These are phyloP conservation scores for Pissodes strobi DNA, from an alignment of 1,140 invertebrate species.

Conservation along the genomic window DNA sequence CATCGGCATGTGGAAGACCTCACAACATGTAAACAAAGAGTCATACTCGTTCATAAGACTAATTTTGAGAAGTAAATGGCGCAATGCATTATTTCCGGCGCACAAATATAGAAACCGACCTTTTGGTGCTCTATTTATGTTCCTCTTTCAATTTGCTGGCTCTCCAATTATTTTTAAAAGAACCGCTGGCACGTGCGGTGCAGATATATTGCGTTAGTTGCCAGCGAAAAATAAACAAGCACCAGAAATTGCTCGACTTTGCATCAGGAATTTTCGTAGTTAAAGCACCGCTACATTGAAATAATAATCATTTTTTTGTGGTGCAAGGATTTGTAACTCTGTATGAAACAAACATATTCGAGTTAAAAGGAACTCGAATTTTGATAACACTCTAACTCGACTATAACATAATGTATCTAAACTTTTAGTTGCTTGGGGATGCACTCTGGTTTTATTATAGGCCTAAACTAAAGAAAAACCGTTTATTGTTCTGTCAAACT, in stretches of 20 bases:
- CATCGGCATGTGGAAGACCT: slow-evolving; percentile 8
- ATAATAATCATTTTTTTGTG: no score
- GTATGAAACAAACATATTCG: no score
- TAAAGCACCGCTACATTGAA: no score
- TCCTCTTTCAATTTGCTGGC: background rate
- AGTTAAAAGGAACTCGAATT: no score
- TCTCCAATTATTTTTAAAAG: slow-evolving; percentile 4
- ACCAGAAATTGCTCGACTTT: background rate
- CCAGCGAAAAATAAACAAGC: background rate
- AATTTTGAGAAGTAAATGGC: slow-evolving; percentile 10
- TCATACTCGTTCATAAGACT: background rate
- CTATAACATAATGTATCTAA: no score
- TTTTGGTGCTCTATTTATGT: background rate
- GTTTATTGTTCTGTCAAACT: no score
- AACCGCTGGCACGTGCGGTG: background rate
- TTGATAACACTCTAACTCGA: no score
- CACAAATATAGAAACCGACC: slow-evolving; percentile 17
- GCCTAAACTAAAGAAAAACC: no score
- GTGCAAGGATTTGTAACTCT: no score
- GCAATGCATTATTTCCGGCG: slow-evolving; percentile 13
- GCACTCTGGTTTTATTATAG: no score
- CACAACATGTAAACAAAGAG: slow-evolving; percentile 3
- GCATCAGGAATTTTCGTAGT: no score
- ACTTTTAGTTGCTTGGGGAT: no score
- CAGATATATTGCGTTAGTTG: background rate